Base-by-base conservation (phyloP, 92 coral and sea anemone genomes). In the Zoanthus sociatus region DNA sequence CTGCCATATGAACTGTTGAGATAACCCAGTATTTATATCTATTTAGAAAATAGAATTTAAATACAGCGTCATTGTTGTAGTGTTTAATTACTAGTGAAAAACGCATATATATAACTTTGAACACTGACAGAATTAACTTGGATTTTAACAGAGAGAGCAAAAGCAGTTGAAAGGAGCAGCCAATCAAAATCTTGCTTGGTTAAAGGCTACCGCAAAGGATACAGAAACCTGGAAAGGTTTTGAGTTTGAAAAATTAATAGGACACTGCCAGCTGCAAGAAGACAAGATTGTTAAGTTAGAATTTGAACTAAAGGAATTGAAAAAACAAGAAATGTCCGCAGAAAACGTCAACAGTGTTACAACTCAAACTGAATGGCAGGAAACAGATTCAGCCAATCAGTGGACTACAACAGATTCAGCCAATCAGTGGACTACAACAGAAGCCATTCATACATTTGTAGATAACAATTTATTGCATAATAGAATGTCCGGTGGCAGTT, bases 161-260 rank as follows among this genome's bases (percentile, higher is more conserved):
- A 90, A 95, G 78, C 95, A 94, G n/a, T 88, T 95, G 51, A 94
- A 95, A 86, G 92, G 92, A 56, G 91, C 93, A 3, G 78, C 91
- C 16, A 91, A 78, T 17, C 94, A 89, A 84, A 93, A 89, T 61
- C 86, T 56, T 56, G 21, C 94, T 17, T 75, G 51, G 14, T 31
- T 76, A 61, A 66, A 92, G 53, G 85, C 93, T 31, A 64, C 95
- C 85, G 46, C 89, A 17, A 83, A 78, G 71, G 81, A 87, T 75
- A 87, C 87, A 7, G 78, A 72, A 30, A 84, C 76, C 14, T 93
- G 94, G 85, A 93, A 86, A 79, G 91, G 69, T 76, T 88, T 91
- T 5, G 87, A 90, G 71, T 85, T 91, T 15, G 83, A 86, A 18
- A 90, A 87, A 26, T 78, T 97, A 71, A 84, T 78, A 48, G 92